Conservation (phyloP, 2,797 vertebrate species). For the Artibeus jamaicensis region DNA sequence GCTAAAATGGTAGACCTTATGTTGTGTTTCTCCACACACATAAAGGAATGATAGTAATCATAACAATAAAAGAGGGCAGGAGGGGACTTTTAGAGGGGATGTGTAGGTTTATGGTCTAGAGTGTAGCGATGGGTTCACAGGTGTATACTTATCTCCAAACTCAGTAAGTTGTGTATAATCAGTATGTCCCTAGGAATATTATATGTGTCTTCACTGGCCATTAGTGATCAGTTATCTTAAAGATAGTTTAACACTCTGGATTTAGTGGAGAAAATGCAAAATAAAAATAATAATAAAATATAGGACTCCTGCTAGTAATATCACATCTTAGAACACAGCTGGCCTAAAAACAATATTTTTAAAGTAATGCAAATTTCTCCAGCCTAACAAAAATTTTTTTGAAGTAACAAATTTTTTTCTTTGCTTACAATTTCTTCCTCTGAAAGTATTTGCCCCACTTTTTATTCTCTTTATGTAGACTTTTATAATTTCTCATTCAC, state of each 20-base stretch:
- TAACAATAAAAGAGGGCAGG: not conserved
- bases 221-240: not conserved
- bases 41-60: not conserved
- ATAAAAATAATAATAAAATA: not conserved
- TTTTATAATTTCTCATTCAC: constrained; percentile 34
- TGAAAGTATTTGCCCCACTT: not conserved
- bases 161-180: not conserved
- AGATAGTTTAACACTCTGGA: not conserved
- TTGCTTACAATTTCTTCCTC: not conserved
- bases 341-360: not conserved
- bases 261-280: not conserved
- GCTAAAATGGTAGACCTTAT: not conserved
- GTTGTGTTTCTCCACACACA: not conserved
- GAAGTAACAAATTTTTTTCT: not conserved
- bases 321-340: not conserved
- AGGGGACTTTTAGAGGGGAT: not conserved
- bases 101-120: not conserved
- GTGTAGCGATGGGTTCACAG: not conserved
- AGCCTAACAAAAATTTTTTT: not conserved
- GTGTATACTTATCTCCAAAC: not conserved
- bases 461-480: constrained; percentile 2
- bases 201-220: not conserved
- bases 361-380: not conserved
- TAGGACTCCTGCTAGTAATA: not conserved
- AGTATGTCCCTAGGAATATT: not conserved